Evolutionary conservation across 2,888 invertebrate genomes (phyloP), one percentile per base, ranked within the genome.

Genomic region (Volucella inanis): DNA sequence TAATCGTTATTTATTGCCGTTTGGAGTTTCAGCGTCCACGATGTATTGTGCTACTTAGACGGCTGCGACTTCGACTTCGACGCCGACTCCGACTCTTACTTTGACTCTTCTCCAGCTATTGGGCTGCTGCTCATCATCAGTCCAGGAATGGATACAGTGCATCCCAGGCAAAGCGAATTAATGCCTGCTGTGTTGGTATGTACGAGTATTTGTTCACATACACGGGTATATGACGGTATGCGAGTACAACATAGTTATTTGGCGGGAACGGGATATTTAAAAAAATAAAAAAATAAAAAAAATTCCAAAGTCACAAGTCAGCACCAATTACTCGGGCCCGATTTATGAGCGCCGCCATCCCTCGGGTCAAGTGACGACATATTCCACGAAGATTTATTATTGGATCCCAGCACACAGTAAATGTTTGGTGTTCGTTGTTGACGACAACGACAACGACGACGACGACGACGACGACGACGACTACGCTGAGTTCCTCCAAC

Each of bases 351-450:
- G 81, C 87, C 81, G 83, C 82, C 87, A 82, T 81, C 87, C 87
- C 86, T 67, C 76, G 79, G 88, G 88, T 88, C 88, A 88, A 87
- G 87, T 87, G 88, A 87, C 87, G 88, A 87, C 87, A 88, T 88
- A 88, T 87, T 88, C 87, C 87, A 87, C 85, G 64, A 87, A 88
- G 88, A 88, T 88, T 88, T 88, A 88, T 88, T 84, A 77, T 85
- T 81, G 76, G 62, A 50, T 81, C 64, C 61, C 59, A 31, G 31
- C 31, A 15, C 52, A 70, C 50, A 72, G 45, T 61, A 64, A 71
- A 47, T 82, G 71, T 77, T 76, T 41, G 52, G 18, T 22, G 18
- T 2, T 22, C 18, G 18, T 22, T 22, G 18, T 22, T 22, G 18
- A 22, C 71, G 61, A 12, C 61, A 14, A 50, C 41, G 45, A 15